These are phyloP conservation scores for Centruroides vittatus DNA, from an alignment of 1,140 invertebrate species.

Conservation along the genomic window DNA sequence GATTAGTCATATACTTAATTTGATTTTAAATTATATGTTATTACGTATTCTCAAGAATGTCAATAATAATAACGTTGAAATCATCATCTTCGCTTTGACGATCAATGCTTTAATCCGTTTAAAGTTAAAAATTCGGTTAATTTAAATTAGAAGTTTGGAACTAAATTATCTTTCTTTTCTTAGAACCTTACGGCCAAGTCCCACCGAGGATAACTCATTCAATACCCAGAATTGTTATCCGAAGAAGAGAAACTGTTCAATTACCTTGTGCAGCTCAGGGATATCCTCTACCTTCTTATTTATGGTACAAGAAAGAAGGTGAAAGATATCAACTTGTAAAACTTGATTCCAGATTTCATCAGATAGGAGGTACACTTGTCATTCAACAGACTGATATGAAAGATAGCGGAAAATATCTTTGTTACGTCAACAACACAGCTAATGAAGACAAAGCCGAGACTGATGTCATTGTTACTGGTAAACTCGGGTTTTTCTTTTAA, in stretches of 20 bases:
- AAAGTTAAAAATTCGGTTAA: no score
- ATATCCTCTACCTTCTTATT: constrained; percentile 48
- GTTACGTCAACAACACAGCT: constrained; percentile 85
- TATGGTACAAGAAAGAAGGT: constrained; percentile 30
- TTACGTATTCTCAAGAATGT: no score
- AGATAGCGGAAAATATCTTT: constrained; percentile 78
- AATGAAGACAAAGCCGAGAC: constrained; percentile 85
- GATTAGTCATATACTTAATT: no score
- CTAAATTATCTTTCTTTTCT: no score
- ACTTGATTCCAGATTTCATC: constrained; percentile 3
- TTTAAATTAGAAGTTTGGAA: no score
- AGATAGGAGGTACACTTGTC: constrained; percentile 19
- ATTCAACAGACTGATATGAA: constrained; percentile 45
- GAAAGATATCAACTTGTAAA: not conserved
- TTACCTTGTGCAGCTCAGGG: constrained; percentile 69
- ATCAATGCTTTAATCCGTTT: no score
- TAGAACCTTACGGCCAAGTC: not conserved
- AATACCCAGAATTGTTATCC: constrained; percentile 18
- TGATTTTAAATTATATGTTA: no score
- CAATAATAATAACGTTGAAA: no score
- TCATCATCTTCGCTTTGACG: no score
- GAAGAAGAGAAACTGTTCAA: constrained; percentile 27
- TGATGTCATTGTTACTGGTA: constrained; percentile 71
- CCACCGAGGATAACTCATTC: constrained; percentile 22
- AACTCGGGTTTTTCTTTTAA: constrained; percentile 12